Percentiles rank a stretch among this genome's conserved stretches.
Conservation (phyloP, 1,140 invertebrate genomes). For the Aphaenogaster rudis region DNA sequence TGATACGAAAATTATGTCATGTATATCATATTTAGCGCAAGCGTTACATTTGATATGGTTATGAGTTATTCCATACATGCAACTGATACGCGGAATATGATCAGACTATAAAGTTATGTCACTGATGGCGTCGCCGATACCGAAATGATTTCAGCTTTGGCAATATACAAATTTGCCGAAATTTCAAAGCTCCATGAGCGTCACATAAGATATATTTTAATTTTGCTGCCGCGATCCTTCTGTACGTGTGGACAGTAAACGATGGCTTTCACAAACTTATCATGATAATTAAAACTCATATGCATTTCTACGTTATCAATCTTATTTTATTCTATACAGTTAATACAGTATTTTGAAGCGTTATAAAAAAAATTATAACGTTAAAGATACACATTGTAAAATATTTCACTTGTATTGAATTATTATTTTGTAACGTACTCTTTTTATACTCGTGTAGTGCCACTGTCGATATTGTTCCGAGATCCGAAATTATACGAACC, state of each 20-base stretch:
- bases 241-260: neutral
- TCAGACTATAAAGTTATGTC: slow-evolving; percentile 60
- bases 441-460: neutral
- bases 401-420: neutral
- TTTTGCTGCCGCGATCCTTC: neutral
- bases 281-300: neutral
- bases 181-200: neutral
- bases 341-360: neutral
- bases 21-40: slow-evolving; percentile 67
- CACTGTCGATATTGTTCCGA: neutral
- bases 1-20: slow-evolving; percentile 71
- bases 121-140: slow-evolving; percentile 50
- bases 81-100: slow-evolving; percentile 59
- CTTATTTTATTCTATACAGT: neutral
- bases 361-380: neutral
- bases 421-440: neutral
- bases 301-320: neutral
- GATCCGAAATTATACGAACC: neutral
- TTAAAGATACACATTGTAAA: neutral
- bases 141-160: slow-evolving; percentile 29
- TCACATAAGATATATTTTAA: neutral
- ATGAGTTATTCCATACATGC: slow-evolving; percentile 69
- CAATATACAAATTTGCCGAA: neutral
- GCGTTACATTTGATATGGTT: slow-evolving; percentile 66
- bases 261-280: neutral